Evolutionary conservation across 2,113 vertebrate species (phyloP), one percentile per base, ranked within the genome.

Genomic region (Aegithalos caudatus): DNA sequence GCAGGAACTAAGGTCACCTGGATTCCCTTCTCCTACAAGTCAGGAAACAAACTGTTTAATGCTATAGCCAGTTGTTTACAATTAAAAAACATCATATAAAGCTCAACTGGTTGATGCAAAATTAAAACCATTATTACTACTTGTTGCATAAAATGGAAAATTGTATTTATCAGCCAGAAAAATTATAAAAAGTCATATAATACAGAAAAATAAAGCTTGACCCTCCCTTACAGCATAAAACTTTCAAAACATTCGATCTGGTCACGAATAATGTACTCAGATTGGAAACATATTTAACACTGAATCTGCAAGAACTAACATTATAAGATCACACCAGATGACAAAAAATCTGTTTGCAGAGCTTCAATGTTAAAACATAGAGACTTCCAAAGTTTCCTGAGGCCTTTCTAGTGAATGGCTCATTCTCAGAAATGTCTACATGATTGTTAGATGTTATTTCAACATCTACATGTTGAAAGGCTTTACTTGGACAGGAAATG

Each of bases 31-130:
- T 53, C 51, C 51, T 22, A 56, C 20, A 22, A 95, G 42, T 90
- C 61, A 79, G 28, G 66, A 95, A 97, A 92, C 17, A 71, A 94
- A 88, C 51, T 74, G 53, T 87, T 86, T 44, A 58, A 61, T 81
- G 76, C 47, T 92, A 64, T 13, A 88, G 18, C 25, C 54, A 76
- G 62, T 17, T 72, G 64, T 60, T 82, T 71, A 79, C 70, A 72
- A 67, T 44, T n/a, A n/a, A 78, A 66, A 87, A 78, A 12, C 4
- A 71, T 71, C 12, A 47, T 25, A 31, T 54, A 64, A 90, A 94
- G 12, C 12, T 87, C 47, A 81, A 61, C 22, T 57, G 23, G 33
- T 42, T 82, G 66, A 80, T 29, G 4, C 6, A 94, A 92, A 86
- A 37, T 77, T 71, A 78, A 93, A 86, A 35, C 40, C 38, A 57